Evolutionary conservation across 2,113 vertebrate species (phyloP).

Genomic region (Zeus faber): DNA sequence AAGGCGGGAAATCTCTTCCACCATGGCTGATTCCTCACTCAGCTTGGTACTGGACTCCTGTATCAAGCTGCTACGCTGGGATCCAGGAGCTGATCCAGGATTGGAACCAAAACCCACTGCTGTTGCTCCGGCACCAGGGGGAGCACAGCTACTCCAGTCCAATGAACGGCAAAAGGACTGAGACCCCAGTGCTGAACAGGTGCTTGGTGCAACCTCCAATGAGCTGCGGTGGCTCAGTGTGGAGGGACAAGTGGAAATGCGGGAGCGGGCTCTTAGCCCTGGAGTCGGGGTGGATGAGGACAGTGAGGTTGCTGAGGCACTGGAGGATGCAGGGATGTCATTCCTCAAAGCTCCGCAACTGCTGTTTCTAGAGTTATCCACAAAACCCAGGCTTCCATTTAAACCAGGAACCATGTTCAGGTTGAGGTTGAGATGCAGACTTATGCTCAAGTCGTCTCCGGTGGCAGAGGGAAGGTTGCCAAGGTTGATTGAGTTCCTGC

Average conservation of each 20-base stretch:
- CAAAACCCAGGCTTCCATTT: constrained; percentile 51
- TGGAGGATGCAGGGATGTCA: constrained; percentile 44
- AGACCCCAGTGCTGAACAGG: constrained; percentile 42
- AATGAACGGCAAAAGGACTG: constrained; percentile 69
- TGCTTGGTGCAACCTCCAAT: constrained; percentile 63
- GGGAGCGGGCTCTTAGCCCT: constrained; percentile 70
- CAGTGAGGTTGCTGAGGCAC: constrained; percentile 54
- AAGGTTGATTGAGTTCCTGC: constrained; percentile 78
- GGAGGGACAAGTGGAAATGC: constrained; percentile 79
- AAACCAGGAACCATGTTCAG: constrained; percentile 69
- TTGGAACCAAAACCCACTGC: constrained; percentile 23
- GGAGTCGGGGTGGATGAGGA: constrained; percentile 62
- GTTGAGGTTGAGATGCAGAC: constrained; percentile 75
- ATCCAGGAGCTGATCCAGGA: constrained; percentile 53
- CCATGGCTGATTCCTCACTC: constrained; percentile 70
- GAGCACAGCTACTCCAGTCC: constrained; percentile 67
- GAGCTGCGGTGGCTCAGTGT: constrained; percentile 75
- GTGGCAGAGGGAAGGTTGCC: constrained; percentile 78
- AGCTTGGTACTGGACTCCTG: constrained; percentile 63
- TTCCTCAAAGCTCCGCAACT: constrained; percentile 51
- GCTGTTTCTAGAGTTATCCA: constrained; percentile 54
- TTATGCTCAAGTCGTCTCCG: constrained; percentile 76
- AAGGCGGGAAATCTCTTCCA: constrained; percentile 76
- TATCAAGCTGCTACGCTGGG: constrained; percentile 60
- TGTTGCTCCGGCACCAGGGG: constrained; percentile 40